phyloP scores from a whole-genome alignment of 1,140 invertebrate genomes.

The Nasonia longicornis region DNA sequence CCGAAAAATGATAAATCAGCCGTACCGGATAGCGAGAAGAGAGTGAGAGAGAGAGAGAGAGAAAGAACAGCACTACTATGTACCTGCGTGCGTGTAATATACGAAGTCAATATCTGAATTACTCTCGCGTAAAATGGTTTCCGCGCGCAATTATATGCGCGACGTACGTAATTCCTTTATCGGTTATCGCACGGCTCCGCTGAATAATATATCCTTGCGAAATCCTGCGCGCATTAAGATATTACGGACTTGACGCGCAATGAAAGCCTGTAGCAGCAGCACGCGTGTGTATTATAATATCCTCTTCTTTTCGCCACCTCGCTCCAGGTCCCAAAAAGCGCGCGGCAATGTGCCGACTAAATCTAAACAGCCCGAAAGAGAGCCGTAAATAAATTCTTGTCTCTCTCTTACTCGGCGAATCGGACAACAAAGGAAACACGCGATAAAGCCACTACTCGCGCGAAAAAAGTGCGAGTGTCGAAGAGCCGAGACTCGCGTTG shows the following conservation, averaged over 20 bases:
- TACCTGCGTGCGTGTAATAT: not conserved
- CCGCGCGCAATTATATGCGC: slow-evolving; percentile 20
- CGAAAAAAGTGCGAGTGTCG: not conserved
- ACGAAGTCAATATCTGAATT: not conserved
- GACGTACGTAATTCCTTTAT: slow-evolving; percentile 10
- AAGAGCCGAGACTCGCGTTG: not conserved
- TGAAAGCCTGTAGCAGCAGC: not conserved
- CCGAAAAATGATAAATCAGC: slow-evolving; percentile 33
- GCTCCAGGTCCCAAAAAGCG: not conserved
- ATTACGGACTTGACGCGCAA: not conserved
- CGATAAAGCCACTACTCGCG: not conserved
- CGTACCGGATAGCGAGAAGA: too few species aligned
- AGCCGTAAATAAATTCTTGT: slow-evolving; percentile 10
- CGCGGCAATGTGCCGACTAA: slow-evolving; percentile 13
- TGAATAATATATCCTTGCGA: not conserved
- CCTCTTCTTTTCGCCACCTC: slow-evolving; percentile 14
- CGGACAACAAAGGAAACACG: slow-evolving; percentile 18
- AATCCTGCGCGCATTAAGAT: slow-evolving; percentile 21
- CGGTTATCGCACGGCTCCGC: not conserved
- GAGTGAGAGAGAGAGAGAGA: too few species aligned
- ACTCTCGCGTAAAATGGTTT: slow-evolving; percentile 21
- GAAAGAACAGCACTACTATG: not conserved
- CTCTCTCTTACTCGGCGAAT: not conserved
- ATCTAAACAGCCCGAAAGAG: slow-evolving; percentile 1
- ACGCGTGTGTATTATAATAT: not conserved